These are phyloP conservation scores for Phaetusa simplex DNA, from an alignment of 2,113 vertebrate species.

Conservation along the genomic window DNA sequence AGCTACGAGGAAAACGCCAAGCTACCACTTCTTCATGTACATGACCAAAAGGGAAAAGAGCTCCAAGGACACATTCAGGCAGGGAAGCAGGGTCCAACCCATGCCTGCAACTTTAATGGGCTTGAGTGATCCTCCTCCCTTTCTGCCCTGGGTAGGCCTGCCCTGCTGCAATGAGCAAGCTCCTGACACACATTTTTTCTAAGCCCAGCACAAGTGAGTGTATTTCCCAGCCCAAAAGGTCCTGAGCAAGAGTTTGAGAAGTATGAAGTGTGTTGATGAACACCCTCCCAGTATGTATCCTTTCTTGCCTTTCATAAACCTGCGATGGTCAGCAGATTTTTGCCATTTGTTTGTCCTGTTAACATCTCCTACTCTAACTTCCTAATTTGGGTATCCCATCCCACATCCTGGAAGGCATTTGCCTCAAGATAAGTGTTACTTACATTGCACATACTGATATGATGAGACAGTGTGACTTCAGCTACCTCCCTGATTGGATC, in stretches of 20 bases:
- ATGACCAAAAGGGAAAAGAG: background rate
- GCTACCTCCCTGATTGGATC: background rate
- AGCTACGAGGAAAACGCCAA: background rate
- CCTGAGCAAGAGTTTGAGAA: background rate
- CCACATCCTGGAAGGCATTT: background rate
- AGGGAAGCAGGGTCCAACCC: background rate
- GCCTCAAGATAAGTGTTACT: background rate
- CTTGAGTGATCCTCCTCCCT: background rate
- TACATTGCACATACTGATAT: background rate
- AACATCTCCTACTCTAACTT: background rate
- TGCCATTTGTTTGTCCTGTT: background rate
- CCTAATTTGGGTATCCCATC: background rate
- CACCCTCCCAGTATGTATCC: background rate
- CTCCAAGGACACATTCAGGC: background rate
- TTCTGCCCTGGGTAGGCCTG: background rate
- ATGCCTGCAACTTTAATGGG: background rate
- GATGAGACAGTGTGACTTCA: background rate
- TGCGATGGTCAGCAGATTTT: background rate
- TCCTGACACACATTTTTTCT: background rate
- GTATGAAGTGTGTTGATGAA: background rate
- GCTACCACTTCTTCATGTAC: background rate
- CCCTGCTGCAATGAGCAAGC: accelerated
- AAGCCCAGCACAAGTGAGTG: background rate
- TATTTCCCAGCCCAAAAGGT: background rate
- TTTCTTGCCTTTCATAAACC: background rate